These are phyloP conservation scores for Agrilus cyanescens DNA, from an alignment of 2,888 invertebrate genomes.

Conservation along the genomic window DNA sequence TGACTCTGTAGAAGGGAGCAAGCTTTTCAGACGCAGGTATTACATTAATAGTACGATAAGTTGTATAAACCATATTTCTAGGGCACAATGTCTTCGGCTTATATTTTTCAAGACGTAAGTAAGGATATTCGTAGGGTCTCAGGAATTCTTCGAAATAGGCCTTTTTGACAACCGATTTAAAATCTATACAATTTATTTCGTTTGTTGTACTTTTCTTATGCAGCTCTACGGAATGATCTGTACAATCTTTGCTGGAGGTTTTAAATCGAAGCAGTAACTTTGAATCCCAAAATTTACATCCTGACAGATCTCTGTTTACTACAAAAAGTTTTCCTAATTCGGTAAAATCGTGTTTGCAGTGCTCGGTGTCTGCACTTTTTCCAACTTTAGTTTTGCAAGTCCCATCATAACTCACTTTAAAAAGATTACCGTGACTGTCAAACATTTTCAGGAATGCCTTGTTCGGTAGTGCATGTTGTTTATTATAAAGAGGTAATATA, in stretches of 20 bases:
- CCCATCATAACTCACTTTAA: conserved; percentile 8
- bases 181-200: not conserved
- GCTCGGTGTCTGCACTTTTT: not conserved
- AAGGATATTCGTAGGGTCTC: conserved; percentile 3
- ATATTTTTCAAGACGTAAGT: conserved; percentile 1
- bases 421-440: conserved; percentile 9
- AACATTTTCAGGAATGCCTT: conserved; percentile 1
- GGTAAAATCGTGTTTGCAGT: conserved; percentile 2
- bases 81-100: not conserved
- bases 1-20: no score
- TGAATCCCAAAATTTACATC: conserved; percentile 10
- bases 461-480: not conserved
- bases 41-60: no score
- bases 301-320: conserved; percentile 6
- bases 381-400: conserved; percentile 4
- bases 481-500: conserved; percentile 5
- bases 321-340: conserved; percentile 9
- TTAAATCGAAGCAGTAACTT: conserved; percentile 1
- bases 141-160: conserved; percentile 6
- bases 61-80: not conserved
- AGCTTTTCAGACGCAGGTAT: no score
- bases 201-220: not conserved
- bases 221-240: not conserved
- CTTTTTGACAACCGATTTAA: not conserved
- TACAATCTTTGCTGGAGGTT: not conserved